Conservation (phyloP, 2,113 vertebrate genomes). For the Leptodactylus fuscus region DNA sequence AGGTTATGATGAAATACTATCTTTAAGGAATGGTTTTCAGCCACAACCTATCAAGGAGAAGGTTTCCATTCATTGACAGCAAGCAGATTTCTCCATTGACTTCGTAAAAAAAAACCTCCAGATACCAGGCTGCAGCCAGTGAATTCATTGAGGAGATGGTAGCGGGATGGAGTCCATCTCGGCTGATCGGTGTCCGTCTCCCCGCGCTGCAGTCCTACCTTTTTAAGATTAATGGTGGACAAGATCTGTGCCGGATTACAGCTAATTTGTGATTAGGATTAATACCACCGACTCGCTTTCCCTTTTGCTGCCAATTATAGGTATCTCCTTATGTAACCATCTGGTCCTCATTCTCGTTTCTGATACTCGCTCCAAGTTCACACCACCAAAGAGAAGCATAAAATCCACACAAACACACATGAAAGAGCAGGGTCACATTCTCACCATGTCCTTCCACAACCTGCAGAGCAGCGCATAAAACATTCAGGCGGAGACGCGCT, state of each 20-base stretch:
- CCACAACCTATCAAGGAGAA: background rate
- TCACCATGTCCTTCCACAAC: conserved; percentile 7
- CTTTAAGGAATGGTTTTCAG: background rate
- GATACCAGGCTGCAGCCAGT: background rate
- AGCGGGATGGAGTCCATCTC: background rate
- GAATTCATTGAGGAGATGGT: background rate
- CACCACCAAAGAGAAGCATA: background rate
- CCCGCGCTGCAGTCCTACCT: background rate
- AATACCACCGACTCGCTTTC: conserved; percentile 12
- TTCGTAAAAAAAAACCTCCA: no score
- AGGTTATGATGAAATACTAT: no score
- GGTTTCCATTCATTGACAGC: background rate
- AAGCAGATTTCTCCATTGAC: background rate
- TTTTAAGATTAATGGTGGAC: background rate
- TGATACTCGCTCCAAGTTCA: background rate
- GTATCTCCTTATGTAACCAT: conserved; percentile 12
- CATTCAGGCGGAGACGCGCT: conserved; percentile 12
- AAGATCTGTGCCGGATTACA: conserved; percentile 37
- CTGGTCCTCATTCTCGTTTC: background rate
- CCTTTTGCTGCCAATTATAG: conserved; percentile 24
- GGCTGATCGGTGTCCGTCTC: background rate
- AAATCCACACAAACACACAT: conserved; percentile 16
- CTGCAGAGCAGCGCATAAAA: background rate
- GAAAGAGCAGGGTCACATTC: conserved; percentile 1
- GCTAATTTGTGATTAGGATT: conserved; percentile 43